These are phyloP conservation scores for Conistra vaccinii DNA, from an alignment of 2,888 invertebrate species.

Conservation along the genomic window DNA sequence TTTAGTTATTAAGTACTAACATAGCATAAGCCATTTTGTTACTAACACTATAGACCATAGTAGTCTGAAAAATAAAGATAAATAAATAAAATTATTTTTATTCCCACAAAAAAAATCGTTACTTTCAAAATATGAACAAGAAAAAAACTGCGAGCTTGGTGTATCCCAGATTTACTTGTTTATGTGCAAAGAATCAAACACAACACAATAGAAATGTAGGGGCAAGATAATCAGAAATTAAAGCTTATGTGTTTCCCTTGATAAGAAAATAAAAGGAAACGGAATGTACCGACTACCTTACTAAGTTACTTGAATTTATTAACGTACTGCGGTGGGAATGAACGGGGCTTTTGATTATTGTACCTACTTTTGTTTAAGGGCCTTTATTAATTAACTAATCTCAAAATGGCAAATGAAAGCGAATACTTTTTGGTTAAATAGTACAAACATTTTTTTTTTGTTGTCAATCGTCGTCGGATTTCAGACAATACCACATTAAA, in stretches of 20 bases:
- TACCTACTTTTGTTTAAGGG: conserved; percentile 7
- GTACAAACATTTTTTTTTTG: no score
- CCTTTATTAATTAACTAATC: conserved; percentile 50
- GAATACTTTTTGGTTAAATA: no score
- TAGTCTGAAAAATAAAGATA: no score
- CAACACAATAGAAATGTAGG: conserved; percentile 59
- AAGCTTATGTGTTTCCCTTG: conserved; percentile 59
- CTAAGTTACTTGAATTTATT: conserved; percentile 55
- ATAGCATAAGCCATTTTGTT: no score
- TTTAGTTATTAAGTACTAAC: no score
- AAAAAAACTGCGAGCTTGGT: background rate
- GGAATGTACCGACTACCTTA: conserved; percentile 36
- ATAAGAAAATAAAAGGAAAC: conserved; percentile 61
- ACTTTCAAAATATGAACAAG: background rate
- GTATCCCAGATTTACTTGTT: conserved; percentile 40
- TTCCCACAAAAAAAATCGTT: background rate
- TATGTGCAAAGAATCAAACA: conserved; percentile 64
- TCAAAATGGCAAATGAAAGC: background rate
- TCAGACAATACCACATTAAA: background rate
- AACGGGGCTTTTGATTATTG: conserved; percentile 12
- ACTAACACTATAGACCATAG: no score
- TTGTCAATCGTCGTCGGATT: no score
- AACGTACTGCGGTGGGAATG: conserved; percentile 6
- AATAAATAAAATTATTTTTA: no score
- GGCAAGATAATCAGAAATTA: conserved; percentile 67